phyloP scores from a whole-genome alignment of 2,113 vertebrate species.

The Illadopsis cleaveri region DNA sequence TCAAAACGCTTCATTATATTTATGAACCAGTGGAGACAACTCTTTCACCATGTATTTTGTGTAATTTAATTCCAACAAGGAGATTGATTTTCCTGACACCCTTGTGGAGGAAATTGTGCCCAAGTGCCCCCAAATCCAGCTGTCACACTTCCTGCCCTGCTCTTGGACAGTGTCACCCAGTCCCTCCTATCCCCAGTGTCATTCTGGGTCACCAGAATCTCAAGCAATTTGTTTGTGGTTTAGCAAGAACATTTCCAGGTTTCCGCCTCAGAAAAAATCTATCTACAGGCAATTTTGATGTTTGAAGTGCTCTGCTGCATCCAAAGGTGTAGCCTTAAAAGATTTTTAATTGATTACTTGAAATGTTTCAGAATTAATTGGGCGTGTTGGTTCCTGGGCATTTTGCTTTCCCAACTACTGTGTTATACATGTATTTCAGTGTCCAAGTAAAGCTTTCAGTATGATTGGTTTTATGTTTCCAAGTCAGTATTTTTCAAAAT shows the following conservation, averaged over 20 bases:
- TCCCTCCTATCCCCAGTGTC: fast-evolving
- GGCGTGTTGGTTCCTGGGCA: background rate
- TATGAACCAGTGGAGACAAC: background rate
- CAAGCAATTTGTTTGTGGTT: background rate
- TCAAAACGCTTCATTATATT: background rate
- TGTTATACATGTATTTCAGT: background rate
- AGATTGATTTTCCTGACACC: background rate
- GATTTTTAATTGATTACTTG: background rate
- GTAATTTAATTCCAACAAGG: background rate
- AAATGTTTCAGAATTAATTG: background rate
- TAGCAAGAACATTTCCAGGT: background rate
- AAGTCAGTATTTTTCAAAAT: background rate
- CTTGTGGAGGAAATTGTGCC: background rate
- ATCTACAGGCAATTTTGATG: background rate
- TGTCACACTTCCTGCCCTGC: background rate
- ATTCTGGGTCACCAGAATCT: background rate
- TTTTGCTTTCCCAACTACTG: background rate
- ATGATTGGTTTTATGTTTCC: background rate
- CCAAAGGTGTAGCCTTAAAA: background rate
- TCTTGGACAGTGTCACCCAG: fast-evolving
- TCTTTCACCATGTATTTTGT: background rate
- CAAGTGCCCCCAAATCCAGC: background rate
- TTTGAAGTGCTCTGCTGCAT: background rate
- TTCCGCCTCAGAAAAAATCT: background rate
- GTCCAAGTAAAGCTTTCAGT: background rate